Conservation (phyloP, 2,888 invertebrate species). For the Apodemia hepburni region DNA sequence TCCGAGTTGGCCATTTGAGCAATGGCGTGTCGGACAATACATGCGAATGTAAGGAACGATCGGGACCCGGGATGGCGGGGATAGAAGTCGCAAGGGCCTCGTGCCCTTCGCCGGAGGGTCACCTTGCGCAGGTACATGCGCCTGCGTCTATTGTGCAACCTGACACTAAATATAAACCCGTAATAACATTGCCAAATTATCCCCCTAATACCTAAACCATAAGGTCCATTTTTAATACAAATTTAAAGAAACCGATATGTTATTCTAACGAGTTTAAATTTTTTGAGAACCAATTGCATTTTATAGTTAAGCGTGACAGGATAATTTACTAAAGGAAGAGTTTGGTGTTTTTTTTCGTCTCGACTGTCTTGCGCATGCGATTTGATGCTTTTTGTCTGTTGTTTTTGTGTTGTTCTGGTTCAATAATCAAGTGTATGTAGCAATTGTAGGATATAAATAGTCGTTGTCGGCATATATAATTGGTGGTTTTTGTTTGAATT, state of each 20-base stretch:
- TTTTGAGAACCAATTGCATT: constrained; percentile 73
- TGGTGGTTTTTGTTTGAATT: constrained; percentile 36
- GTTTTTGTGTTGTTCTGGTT: constrained; percentile 47
- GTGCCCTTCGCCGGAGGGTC: constrained; percentile 74
- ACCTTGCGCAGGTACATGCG: constrained; percentile 74
- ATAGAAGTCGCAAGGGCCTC: constrained; percentile 58
- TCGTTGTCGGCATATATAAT: constrained; percentile 41
- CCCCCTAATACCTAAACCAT: constrained; percentile 25
- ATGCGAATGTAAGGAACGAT: constrained; percentile 48
- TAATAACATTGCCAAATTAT: constrained; percentile 28
- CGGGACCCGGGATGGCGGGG: constrained; percentile 35
- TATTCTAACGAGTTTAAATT: constrained; percentile 68
- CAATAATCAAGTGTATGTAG: constrained; percentile 31
- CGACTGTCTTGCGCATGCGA: constrained; percentile 54
- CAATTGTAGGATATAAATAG: constrained; percentile 47
- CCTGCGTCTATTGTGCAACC: constrained; percentile 74
- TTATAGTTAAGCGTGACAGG: constrained; percentile 78
- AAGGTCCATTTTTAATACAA: constrained; percentile 20
- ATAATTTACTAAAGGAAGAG: constrained; percentile 74
- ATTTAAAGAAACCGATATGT: constrained; percentile 33
- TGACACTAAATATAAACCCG: constrained; percentile 46
- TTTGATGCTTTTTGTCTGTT: constrained; percentile 48
- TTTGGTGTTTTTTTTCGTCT: constrained; percentile 42
- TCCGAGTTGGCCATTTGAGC: constrained; percentile 55
- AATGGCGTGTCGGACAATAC: constrained; percentile 67